These are phyloP conservation scores for Platichthys flesus DNA, from an alignment of 2,113 vertebrate species.

Conservation along the genomic window DNA sequence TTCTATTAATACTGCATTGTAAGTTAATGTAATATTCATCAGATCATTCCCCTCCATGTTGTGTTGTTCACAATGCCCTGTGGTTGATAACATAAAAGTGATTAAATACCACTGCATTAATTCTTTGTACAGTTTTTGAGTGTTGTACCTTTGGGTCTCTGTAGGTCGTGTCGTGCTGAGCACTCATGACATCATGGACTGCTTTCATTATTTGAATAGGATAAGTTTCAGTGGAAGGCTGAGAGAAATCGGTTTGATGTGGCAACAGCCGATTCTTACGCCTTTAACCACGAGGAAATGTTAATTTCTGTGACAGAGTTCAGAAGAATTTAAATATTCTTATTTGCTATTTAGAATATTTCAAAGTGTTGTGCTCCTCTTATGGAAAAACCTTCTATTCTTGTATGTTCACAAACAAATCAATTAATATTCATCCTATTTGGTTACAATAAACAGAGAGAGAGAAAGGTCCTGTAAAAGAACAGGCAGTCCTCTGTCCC, in stretches of 20 bases:
- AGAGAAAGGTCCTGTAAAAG: neutral
- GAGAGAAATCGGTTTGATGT: no score
- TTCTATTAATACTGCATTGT: neutral
- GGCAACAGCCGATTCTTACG: neutral
- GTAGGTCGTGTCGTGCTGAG: neutral
- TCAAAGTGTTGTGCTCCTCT: neutral
- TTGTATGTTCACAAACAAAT: conserved; percentile 1
- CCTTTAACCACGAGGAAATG: no score
- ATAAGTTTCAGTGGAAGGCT: neutral
- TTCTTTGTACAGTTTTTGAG: neutral
- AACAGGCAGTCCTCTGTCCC: neutral
- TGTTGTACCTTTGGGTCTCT: neutral
- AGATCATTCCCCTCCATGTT: neutral
- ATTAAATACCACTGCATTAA: neutral
- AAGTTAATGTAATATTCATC: neutral
- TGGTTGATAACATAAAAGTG: neutral
- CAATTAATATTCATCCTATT: neutral
- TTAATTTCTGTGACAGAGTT: no score
- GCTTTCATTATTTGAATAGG: neutral
- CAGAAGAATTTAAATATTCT: neutral
- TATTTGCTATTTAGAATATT: neutral
- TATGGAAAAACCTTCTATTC: neutral
- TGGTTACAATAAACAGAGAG: conserved; percentile 34
- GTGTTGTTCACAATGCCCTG: neutral
- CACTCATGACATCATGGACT: neutral